These are phyloP conservation scores for Hirtodrosophila histrioides DNA, from an alignment of 2,888 invertebrate species.

Conservation along the genomic window DNA sequence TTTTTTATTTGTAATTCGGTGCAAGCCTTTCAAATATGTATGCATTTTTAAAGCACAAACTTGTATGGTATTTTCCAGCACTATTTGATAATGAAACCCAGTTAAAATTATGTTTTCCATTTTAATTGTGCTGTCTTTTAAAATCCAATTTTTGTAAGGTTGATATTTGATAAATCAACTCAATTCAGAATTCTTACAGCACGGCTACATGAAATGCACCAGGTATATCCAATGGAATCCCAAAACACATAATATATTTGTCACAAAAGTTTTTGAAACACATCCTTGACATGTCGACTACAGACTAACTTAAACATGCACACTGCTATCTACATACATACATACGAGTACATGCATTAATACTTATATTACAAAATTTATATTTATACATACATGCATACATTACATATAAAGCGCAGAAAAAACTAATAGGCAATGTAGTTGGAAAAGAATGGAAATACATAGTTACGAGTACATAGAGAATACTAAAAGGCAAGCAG, in stretches of 20 bases:
- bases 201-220: slow-evolving; percentile 27
- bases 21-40: slow-evolving; percentile 25
- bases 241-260: slow-evolving; percentile 19
- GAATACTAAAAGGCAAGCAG: slow-evolving; percentile 46
- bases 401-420: slow-evolving; percentile 53
- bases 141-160: slow-evolving; percentile 4
- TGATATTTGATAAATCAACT: slow-evolving; percentile 4
- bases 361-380: slow-evolving; percentile 45
- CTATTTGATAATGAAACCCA: slow-evolving; percentile 1
- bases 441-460: slow-evolving; percentile 46
- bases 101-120: not conserved
- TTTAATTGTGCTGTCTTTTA: slow-evolving; percentile 6
- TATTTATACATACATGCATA: slow-evolving; percentile 53
- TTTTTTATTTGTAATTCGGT: slow-evolving; percentile 27
- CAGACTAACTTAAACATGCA: slow-evolving; percentile 27
- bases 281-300: slow-evolving; percentile 21
- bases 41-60: slow-evolving; percentile 15
- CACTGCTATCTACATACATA: slow-evolving; percentile 32
- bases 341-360: slow-evolving; percentile 20
- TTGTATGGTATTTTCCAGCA: slow-evolving; percentile 19
- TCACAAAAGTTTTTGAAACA: slow-evolving; percentile 17
- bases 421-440: slow-evolving; percentile 71
- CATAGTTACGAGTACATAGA: slow-evolving; percentile 34
- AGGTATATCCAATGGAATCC: slow-evolving; percentile 11
- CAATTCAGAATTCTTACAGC: slow-evolving; percentile 9